A percentile compares a stretch with the other conserved stretches of the same genome.
These are phyloP conservation scores for Eriocheir sinensis DNA, from an alignment of 1,140 invertebrate genomes.

Conservation along the genomic window DNA sequence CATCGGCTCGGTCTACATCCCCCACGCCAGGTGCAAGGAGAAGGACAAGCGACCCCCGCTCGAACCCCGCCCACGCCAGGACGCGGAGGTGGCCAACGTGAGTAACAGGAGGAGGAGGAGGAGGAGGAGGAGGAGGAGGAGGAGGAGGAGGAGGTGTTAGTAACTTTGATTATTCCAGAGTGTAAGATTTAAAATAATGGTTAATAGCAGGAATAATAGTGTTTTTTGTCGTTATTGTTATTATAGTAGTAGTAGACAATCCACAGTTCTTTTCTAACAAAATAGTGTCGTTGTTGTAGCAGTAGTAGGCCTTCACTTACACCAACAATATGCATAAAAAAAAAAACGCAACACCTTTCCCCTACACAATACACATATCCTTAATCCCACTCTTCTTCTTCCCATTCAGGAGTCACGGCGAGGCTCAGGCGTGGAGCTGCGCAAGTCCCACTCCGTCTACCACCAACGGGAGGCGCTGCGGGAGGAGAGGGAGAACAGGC, in stretches of 20 bases:
- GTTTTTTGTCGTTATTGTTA: too few species aligned
- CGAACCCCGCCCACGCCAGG: constrained; percentile 24
- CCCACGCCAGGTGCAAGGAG: constrained; percentile 70
- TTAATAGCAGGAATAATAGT: neutral
- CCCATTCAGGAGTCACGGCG: constrained; percentile 49
- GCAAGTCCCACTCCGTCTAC: constrained; percentile 67
- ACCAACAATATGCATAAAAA: neutral
- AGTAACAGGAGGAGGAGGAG: neutral
- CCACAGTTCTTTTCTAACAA: too few species aligned
- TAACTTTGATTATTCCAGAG: neutral
- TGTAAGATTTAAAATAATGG: neutral
- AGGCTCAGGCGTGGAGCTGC: neutral
- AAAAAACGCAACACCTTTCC: neutral
- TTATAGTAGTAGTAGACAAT: constrained; percentile 25
- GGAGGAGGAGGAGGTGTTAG: neutral
- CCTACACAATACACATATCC: neutral
- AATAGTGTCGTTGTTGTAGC: neutral
- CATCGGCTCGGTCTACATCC: constrained; percentile 71
- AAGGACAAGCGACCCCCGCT: constrained; percentile 64
- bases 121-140: neutral
- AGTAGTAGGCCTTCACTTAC: neutral
- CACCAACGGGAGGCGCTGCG: constrained; percentile 58
- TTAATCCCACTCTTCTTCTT: neutral
- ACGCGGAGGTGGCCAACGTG: constrained; percentile 52
- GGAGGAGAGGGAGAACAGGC: constrained; percentile 48